Evolutionary conservation across 2,113 vertebrate genomes (phyloP).

Genomic region (Athene cunicularia): DNA sequence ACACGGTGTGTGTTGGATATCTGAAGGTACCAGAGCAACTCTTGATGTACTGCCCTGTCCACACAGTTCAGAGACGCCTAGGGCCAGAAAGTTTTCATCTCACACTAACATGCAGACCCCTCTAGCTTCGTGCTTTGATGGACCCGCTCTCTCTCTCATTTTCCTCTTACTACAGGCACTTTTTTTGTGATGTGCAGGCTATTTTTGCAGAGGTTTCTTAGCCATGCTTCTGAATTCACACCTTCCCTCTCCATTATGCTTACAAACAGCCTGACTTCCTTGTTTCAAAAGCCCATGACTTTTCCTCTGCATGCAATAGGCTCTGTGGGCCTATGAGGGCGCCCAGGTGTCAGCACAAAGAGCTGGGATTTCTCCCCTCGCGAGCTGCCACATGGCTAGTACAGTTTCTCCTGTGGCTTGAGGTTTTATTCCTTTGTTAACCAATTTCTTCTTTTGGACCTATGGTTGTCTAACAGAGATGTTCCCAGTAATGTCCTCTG

Average conservation of each 20-base stretch:
- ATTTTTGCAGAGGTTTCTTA: not conserved
- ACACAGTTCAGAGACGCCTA: accelerated
- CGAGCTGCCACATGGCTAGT: not conserved
- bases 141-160: not conserved
- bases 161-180: not conserved
- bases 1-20: accelerated
- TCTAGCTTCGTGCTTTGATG: not conserved
- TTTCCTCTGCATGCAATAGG: not conserved
- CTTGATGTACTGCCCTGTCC: too few species aligned
- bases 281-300: not conserved
- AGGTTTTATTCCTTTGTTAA: not conserved
- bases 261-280: not conserved
- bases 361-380: not conserved
- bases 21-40: not conserved
- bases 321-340: not conserved
- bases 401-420: not conserved
- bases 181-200: not conserved
- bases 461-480: not conserved
- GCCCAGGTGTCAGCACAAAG: not conserved
- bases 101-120: not conserved
- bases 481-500: not conserved
- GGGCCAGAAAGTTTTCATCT: not conserved
- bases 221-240: not conserved
- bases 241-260: not conserved
- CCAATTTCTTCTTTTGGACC: not conserved